phyloP scores from a whole-genome alignment of 2,888 invertebrate genomes.

The Phengaris arion region DNA sequence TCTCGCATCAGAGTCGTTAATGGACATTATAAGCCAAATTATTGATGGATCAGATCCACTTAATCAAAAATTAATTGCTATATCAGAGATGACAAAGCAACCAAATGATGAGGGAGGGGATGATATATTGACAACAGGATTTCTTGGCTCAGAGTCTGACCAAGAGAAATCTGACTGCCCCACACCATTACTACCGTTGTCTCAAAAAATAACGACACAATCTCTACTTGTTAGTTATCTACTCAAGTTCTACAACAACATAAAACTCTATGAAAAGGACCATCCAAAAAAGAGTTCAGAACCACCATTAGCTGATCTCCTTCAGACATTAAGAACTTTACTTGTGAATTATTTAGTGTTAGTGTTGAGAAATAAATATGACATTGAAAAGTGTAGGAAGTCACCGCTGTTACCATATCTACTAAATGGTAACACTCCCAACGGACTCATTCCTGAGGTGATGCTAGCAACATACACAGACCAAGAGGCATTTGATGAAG shows the following conservation, averaged over 20 bases:
- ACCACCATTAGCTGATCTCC: conserved; percentile 84
- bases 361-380: conserved; percentile 76
- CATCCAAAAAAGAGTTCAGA: conserved; percentile 87
- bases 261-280: conserved; percentile 85
- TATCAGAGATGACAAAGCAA: conserved; percentile 68
- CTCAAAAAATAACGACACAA: conserved; percentile 65
- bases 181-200: conserved; percentile 66
- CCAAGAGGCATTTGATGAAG: conserved; percentile 78
- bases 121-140: conserved; percentile 58
- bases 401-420: conserved; percentile 85
- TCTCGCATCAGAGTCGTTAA: conserved; percentile 82
- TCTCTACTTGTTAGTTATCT: conserved; percentile 71
- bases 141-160: conserved; percentile 58
- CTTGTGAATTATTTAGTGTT: conserved; percentile 80
- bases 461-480: conserved; percentile 82
- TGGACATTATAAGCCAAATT: conserved; percentile 82
- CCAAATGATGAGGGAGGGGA: conserved; percentile 70
- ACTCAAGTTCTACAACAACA: conserved; percentile 82
- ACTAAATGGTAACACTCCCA: conserved; percentile 84
- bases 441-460: conserved; percentile 86
- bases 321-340: conserved; percentile 78
- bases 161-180: conserved; percentile 67
- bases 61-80: conserved; percentile 70
- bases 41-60: conserved; percentile 79
- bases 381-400: conserved; percentile 72